A percentile compares a stretch with the other conserved stretches of the same genome.
phyloP scores from a whole-genome alignment of 2,797 vertebrate species.

The Emydoidea blandingii region DNA sequence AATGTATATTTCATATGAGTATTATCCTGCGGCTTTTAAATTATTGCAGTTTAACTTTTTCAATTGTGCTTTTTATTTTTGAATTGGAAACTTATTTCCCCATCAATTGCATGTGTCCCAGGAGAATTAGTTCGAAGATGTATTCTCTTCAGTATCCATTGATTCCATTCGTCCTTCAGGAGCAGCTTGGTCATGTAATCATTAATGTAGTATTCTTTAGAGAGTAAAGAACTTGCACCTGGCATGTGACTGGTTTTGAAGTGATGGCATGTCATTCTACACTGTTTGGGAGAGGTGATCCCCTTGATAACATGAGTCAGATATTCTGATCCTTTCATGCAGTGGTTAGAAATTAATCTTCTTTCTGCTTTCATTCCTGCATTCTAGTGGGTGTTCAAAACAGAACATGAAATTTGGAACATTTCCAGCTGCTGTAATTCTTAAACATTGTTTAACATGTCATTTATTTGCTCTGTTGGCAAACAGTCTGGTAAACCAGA shows the following conservation, averaged over 20 bases:
- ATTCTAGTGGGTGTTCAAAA: not conserved
- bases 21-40: too few species aligned
- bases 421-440: constrained; percentile 6
- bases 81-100: not conserved
- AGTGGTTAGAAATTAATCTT: not conserved
- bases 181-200: not conserved
- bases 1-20: not conserved
- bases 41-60: not conserved
- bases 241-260: not conserved
- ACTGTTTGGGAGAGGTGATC: not conserved
- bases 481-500: not conserved
- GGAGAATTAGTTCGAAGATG: not conserved
- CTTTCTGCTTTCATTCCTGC: not conserved
- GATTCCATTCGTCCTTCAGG: not conserved
- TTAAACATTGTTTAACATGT: not conserved
- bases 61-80: not conserved
- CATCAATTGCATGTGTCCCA: accelerated
- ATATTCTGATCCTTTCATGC: accelerated
- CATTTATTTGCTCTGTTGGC: constrained; percentile 43
- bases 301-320: accelerated
- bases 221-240: not conserved
- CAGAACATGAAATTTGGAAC: constrained; percentile 35
- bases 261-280: not conserved
- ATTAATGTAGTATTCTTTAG: accelerated
- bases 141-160: not conserved